Base-by-base conservation (phyloP, 2,113 vertebrate species). In the Oryzias celebensis region DNA sequence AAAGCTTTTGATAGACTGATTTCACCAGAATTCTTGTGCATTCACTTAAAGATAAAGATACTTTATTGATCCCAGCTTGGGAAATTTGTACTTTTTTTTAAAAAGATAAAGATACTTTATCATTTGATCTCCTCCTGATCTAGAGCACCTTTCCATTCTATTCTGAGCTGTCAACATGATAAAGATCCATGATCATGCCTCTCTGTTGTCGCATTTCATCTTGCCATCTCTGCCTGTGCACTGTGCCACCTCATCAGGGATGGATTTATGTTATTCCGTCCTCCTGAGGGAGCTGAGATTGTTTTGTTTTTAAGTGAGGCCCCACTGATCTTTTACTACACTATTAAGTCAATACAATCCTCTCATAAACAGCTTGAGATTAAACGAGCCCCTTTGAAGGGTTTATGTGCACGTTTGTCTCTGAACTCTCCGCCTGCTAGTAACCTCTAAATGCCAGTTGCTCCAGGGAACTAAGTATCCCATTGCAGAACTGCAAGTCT, bases 281-380 rank as follows among this genome's bases (percentile, higher is more conserved):
- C 52, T 77, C 77, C 70, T 76, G 60, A 62, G 73, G 81, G 78
- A 83, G 78, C 69, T 31, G 41, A 83, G 83, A 89, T 80, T 83
- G 82, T 89, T 90, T 87, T 79, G 80, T 84, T 87, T 83, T 81
- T 82, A 88, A 89, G 81, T 84, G 73, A 85, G 61, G 58, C 53
- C 73, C 82, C 83, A 88, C 85, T 90, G 84, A 89, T 88, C 78
- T 87, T 91, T 89, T 90, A 89, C 86, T 87, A 86, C 71, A 48
- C 82, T 63, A 80, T 89, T 84, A 88, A 88, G 83, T 88, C 85
- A 83, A 85, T 76, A 84, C 22, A 67, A 80, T 80, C 57, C 70
- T 52, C 78, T 88, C 80, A 84, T 88, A 86, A 88, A 90, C 80
- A 81, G 80, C 65, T 81, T 76, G 69, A 80, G 73, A 86, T 87